Conservation (phyloP, 64 coral and sea anemone species). For the Dendronephthya gigantea region DNA sequence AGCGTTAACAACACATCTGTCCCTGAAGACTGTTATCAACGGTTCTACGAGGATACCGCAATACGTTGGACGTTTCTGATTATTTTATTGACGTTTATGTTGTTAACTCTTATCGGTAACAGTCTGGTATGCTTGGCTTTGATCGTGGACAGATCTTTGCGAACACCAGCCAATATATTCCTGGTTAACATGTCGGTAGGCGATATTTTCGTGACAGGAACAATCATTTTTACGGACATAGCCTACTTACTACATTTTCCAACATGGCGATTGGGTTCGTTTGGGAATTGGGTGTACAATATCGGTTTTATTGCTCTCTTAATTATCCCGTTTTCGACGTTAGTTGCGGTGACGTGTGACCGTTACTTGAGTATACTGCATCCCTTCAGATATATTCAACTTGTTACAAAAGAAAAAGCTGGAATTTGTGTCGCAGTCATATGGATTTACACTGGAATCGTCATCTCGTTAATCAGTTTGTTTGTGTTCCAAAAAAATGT, state of each 20-base stretch:
- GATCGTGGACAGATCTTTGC: neutral
- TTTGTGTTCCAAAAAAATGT: neutral
- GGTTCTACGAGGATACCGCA: neutral
- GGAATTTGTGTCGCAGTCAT: neutral
- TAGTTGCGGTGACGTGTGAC: neutral
- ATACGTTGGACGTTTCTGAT: neutral
- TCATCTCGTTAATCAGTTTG: neutral
- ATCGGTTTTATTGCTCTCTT: neutral
- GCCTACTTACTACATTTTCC: neutral
- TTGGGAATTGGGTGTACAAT: neutral
- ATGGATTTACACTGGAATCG: neutral
- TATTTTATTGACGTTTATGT: neutral
- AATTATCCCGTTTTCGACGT: neutral
- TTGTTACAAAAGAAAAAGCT: neutral
- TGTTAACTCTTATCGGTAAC: neutral
- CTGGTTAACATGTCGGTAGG: neutral
- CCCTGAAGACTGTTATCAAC: neutral
- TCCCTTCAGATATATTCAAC: neutral
- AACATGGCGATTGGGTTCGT: neutral
- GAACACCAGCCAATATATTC: neutral
- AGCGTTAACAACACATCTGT: too few relatives aligned
- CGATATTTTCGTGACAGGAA: neutral
- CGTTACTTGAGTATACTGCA: neutral
- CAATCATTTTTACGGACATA: neutral
- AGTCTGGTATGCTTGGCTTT: neutral